A percentile compares a stretch with the other conserved stretches of the same genome.
phyloP scores from a whole-genome alignment of 1,140 invertebrate genomes.

The Linepithema humile region DNA sequence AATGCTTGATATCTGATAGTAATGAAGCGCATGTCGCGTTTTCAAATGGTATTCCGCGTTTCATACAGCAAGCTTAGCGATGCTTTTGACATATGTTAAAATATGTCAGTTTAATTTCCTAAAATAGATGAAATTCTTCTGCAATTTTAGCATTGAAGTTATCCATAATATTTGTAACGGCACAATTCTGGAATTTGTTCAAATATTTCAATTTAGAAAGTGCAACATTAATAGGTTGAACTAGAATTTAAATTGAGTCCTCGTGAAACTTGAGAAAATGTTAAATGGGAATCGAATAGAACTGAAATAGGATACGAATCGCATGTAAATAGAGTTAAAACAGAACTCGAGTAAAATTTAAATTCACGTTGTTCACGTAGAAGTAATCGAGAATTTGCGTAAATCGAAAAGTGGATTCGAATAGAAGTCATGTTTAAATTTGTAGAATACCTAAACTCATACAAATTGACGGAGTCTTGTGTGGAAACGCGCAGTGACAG shows the following conservation, averaged over 20 bases:
- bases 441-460: background rate
- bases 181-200: background rate
- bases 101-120: background rate
- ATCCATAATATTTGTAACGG: background rate
- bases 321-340: constrained; percentile 39
- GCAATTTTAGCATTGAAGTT: background rate
- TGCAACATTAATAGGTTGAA: background rate
- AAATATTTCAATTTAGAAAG: constrained; percentile 3
- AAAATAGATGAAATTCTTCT: background rate
- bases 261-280: constrained; percentile 36
- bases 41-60: constrained; percentile 14
- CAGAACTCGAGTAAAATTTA: constrained; percentile 34
- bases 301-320: constrained; percentile 9
- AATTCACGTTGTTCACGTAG: constrained; percentile 21
- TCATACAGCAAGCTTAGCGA: background rate
- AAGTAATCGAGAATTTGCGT: background rate
- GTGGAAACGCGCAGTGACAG: background rate
- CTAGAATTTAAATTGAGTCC: constrained; percentile 22
- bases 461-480: background rate
- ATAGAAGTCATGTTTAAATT: constrained; percentile 25
- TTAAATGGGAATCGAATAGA: constrained; percentile 16
- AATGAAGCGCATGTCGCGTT: constrained; percentile 24
- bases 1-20: constrained; percentile 37
- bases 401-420: background rate
- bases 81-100: background rate